Conservation (phyloP, 1,140 invertebrate genomes). For the Parasteatoda tepidariorum region DNA sequence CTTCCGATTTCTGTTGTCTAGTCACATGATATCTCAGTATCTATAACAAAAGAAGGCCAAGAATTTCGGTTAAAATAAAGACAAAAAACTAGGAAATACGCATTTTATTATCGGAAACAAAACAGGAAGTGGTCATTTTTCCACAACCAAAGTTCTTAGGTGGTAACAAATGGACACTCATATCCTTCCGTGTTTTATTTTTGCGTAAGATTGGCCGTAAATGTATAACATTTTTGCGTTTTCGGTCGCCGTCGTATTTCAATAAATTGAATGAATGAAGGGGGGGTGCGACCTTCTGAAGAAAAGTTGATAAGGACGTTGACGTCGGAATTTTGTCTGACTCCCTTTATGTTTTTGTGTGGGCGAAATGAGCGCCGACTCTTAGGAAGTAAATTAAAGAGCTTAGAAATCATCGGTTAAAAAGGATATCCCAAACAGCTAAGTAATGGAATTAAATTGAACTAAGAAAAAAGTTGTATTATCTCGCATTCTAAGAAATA, state of each 20-base stretch:
- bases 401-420: background rate
- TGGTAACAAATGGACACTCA: background rate
- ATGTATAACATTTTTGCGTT: background rate
- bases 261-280: background rate
- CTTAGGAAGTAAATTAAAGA: background rate
- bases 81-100: too few species aligned
- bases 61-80: too few species aligned
- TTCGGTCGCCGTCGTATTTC: background rate
- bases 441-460: background rate
- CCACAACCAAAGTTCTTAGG: background rate
- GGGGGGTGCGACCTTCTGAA: background rate
- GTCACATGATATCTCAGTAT: too few species aligned
- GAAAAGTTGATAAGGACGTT: background rate
- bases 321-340: background rate
- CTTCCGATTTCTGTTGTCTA: too few species aligned
- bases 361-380: background rate
- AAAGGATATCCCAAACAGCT: background rate
- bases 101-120: background rate
- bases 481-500: too few species aligned
- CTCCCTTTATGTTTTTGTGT: background rate
- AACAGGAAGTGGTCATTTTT: slow-evolving; percentile 27
- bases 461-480: background rate
- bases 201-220: background rate
- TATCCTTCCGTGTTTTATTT: background rate
- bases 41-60: too few species aligned